A percentile compares a stretch with the other conserved stretches of the same genome.
Evolutionary conservation across 1,140 invertebrate species (phyloP).

Genomic region (Heliconius melpomene): DNA sequence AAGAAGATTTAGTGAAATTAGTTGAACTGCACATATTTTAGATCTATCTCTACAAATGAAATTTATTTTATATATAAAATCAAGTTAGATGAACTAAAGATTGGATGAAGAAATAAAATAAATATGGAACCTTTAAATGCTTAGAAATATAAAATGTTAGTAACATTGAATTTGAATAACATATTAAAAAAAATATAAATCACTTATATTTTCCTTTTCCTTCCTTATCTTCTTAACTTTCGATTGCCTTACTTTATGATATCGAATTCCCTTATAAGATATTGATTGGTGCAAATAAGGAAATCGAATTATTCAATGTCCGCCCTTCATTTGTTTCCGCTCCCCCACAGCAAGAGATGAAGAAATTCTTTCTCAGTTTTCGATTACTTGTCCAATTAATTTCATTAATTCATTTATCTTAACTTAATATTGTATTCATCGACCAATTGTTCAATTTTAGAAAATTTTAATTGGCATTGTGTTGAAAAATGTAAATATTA

Average conservation of each 20-base stretch:
- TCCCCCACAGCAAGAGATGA: constrained; percentile 76
- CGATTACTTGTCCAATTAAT: constrained; percentile 82
- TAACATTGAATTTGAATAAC: background rate
- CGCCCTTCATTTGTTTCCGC: constrained; percentile 79
- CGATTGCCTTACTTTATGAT: constrained; percentile 40
- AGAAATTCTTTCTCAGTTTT: constrained; percentile 81
- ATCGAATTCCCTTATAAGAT: constrained; percentile 73
- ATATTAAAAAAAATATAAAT: background rate
- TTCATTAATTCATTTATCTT: constrained; percentile 81
- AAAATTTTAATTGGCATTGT: background rate
- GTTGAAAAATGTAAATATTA: background rate
- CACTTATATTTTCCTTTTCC: background rate
- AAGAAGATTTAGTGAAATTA: no score
- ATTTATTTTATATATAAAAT: no score
- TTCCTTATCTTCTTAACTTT: no score
- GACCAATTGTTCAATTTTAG: background rate
- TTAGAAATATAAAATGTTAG: no score
- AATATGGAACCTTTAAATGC: no score
- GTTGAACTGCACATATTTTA: accelerated
- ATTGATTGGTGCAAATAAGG: constrained; percentile 81
- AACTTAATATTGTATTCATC: constrained; percentile 62
- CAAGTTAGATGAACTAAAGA: no score
- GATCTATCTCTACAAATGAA: no score
- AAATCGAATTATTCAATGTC: constrained; percentile 81
- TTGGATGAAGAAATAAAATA: no score